Evolutionary conservation across 2,113 vertebrate genomes (phyloP).

Genomic region (Macquaria australasica): DNA sequence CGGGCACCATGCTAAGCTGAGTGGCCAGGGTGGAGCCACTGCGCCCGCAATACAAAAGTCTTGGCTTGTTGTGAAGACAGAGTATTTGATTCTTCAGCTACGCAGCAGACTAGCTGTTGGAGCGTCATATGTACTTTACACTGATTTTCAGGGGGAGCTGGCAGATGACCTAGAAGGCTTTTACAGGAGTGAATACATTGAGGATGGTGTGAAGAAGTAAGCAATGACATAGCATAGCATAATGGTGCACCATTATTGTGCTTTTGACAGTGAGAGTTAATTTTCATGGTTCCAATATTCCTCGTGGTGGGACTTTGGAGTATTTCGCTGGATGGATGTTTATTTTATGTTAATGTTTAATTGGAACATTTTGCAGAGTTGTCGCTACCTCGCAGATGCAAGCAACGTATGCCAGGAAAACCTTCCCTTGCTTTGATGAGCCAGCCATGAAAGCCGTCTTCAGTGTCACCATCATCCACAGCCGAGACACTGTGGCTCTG

Average conservation of each 20-base stretch:
- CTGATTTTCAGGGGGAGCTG: slow-evolving; percentile 88
- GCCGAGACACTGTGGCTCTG: slow-evolving; percentile 71
- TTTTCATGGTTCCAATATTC: not conserved
- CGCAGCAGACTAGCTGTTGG: slow-evolving; percentile 11
- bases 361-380: slow-evolving; percentile 82
- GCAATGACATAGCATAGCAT: slow-evolving; percentile 39
- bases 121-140: slow-evolving; percentile 83
- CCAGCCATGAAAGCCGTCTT: slow-evolving; percentile 95
- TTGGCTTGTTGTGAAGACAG: slow-evolving; percentile 83
- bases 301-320: not conserved
- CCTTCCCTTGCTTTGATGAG: slow-evolving; percentile 97
- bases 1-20: slow-evolving; percentile 47
- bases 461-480: slow-evolving; percentile 86
- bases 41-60: slow-evolving; percentile 64
- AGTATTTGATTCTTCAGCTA: slow-evolving; percentile 91
- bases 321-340: not conserved
- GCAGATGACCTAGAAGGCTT: slow-evolving; percentile 92
- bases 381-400: slow-evolving; percentile 97
- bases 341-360: slow-evolving; percentile 19
- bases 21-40: rapidly evolving
- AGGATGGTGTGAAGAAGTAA: slow-evolving; percentile 82
- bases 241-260: not conserved
- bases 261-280: not conserved
- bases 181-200: slow-evolving; percentile 93
- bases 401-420: slow-evolving; percentile 89